Evolutionary conservation across 2,888 invertebrate genomes (phyloP), one percentile per base, ranked within the genome.

Genomic region (Eupithecia subfuscata): DNA sequence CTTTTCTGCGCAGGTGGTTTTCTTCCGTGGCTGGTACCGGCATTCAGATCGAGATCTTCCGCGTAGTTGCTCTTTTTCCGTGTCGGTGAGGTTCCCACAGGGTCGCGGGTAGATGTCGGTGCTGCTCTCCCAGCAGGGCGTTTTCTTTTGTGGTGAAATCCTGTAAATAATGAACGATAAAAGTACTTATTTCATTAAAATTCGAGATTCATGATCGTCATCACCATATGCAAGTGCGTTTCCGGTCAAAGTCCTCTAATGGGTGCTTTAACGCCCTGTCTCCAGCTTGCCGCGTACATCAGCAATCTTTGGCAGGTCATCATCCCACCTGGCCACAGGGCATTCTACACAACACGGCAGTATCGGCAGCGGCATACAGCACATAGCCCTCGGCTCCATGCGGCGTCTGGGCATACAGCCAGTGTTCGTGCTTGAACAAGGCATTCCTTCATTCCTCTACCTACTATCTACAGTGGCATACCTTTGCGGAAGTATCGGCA

Each of bases 371-470:
- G 98, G 98, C 79, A 98, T 97, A 97, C 79, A 96, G 95, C 34
- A 98, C 97, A 84, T 98, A 98, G 0, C 98, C 98, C 88, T 98
- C 98, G 81, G 97, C 97, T 0, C 97, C 97, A 82, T 98, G 98
- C 4, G 98, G 97, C 0, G 98, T 98, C 89, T 98, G 97, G 25
- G 97, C 97, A 86, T 97, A 98, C 56, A 98, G 90, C 98, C 98
- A 98, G 84, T 96, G 96, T 83, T 97, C 96, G 85, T 97, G 97
- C 89, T 97, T 97, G 89, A 98, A 98, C 40, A 98, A 97, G 0
- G 97, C 98, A 88, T 98, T 98, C 16, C 18, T 22, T 11, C 2
- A n/a, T n/a, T n/a, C 52, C 52, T 16, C 48, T n/a, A 22, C 22
- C 9, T 52, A 52, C 48, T 52, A 2, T n/a, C 9, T 52, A 1